Conservation (phyloP, 2,888 invertebrate genomes). For the Prostheceraeus crozeri region DNA sequence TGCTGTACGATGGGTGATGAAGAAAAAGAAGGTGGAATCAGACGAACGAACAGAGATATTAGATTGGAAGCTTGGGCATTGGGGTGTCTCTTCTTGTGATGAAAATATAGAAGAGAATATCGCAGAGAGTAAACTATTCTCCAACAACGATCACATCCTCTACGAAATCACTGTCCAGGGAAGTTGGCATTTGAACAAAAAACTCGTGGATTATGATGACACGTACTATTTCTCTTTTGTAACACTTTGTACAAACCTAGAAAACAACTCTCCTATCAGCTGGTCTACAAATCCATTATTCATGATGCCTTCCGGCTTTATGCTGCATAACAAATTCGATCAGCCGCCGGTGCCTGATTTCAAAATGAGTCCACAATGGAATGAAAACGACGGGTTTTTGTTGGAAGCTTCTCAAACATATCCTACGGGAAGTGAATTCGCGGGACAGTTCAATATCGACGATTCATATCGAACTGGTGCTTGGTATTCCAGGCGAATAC, state of each 20-base stretch:
- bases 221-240: conserved; percentile 34
- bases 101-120: not conserved
- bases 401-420: conserved; percentile 32
- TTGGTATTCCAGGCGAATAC: conserved; percentile 29
- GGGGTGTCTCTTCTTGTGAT: conserved; percentile 1
- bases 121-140: conserved; percentile 11
- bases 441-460: not conserved
- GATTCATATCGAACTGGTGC: not conserved
- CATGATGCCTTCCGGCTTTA: conserved; percentile 24
- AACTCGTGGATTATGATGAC: conserved; percentile 16
- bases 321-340: conserved; percentile 23
- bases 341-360: no score
- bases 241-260: not conserved
- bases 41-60: not conserved
- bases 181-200: conserved; percentile 2
- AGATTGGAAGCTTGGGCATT: conserved; percentile 36
- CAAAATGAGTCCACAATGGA: conserved; percentile 27
- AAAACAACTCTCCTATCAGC: not conserved
- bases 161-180: conserved; percentile 31
- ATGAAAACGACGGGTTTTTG: conserved; percentile 35
- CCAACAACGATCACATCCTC: conserved; percentile 32
- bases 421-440: conserved; percentile 13
- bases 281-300: conserved; percentile 16
- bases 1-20: conserved; percentile 19
- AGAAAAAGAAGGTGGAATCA: not conserved